Conservation (phyloP, 1,140 invertebrate genomes). For the Aphaenogaster rudis region DNA sequence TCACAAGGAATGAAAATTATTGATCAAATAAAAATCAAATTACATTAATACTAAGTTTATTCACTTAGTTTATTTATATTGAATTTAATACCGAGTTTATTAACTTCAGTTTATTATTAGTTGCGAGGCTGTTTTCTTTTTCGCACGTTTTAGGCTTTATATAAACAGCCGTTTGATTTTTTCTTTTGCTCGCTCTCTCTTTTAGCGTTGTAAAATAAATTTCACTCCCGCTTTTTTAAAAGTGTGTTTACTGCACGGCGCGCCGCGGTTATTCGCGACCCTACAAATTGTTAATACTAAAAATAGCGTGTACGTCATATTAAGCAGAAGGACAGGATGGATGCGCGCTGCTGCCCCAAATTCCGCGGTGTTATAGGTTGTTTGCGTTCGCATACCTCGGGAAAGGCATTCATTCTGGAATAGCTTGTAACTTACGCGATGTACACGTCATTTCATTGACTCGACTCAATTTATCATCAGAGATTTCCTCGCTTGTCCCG, state of each 20-base stretch:
- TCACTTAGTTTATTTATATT: too few relatives aligned
- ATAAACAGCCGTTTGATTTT: conserved; percentile 10
- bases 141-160: background rate
- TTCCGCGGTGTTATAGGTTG: conserved; percentile 59
- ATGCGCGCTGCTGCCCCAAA: conserved; percentile 68
- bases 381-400: conserved; percentile 23
- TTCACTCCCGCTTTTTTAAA: conserved; percentile 41
- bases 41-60: background rate
- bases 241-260: conserved; percentile 56
- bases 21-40: background rate
- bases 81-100: too few relatives aligned
- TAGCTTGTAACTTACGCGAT: background rate
- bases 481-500: background rate
- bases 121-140: background rate
- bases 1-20: background rate
- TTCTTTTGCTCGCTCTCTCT: background rate
- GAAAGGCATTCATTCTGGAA: background rate
- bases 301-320: conserved; percentile 73
- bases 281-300: conserved; percentile 74
- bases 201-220: conserved; percentile 24
- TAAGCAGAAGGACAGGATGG: conserved; percentile 35
- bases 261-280: conserved; percentile 61
- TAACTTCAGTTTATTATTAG: background rate
- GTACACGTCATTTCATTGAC: background rate
- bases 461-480: background rate